Conservation (phyloP, 2,888 invertebrate species). For the Plagodis dolabraria region DNA sequence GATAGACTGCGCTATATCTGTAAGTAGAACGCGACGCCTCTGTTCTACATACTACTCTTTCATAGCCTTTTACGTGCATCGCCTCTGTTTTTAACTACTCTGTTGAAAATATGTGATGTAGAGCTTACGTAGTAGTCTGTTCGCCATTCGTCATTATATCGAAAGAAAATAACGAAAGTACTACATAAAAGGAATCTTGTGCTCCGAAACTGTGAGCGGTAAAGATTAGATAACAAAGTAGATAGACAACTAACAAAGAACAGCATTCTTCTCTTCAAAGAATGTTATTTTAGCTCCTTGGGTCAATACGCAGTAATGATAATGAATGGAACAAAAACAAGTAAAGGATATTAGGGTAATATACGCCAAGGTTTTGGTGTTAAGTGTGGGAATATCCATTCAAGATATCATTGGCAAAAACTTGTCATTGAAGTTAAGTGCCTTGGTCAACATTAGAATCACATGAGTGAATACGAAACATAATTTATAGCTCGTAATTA, state of each 20-base stretch:
- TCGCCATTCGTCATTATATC: too few relatives aligned
- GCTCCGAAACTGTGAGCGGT: conserved; percentile 41
- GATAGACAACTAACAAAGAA: conserved; percentile 32
- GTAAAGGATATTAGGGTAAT: not conserved
- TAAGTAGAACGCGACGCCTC: conserved; percentile 24
- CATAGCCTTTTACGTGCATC: conserved; percentile 4
- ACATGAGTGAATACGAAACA: not conserved
- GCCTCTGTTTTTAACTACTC: conserved; percentile 3
- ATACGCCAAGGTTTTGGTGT: conserved; percentile 16
- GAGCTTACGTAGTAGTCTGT: too few relatives aligned
- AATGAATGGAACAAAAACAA: not conserved
- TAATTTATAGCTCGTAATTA: not conserved
- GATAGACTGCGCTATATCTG: conserved; percentile 31
- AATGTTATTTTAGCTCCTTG: conserved; percentile 31
- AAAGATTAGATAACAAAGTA: conserved; percentile 52
- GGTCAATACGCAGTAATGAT: conserved; percentile 7
- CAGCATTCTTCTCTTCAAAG: conserved; percentile 32
- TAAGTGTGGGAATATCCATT: conserved; percentile 32
- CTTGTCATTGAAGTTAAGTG: conserved; percentile 20
- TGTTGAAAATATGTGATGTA: not conserved
- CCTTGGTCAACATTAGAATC: conserved; percentile 3
- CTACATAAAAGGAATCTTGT: conserved; percentile 43
- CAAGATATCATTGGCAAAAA: conserved; percentile 15
- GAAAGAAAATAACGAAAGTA: not conserved
- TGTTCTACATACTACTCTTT: conserved; percentile 7